A percentile compares a stretch with the other conserved stretches of the same genome.
These are phyloP conservation scores for Tringa solitaria DNA, from an alignment of 2,113 vertebrate species.

Conservation along the genomic window DNA sequence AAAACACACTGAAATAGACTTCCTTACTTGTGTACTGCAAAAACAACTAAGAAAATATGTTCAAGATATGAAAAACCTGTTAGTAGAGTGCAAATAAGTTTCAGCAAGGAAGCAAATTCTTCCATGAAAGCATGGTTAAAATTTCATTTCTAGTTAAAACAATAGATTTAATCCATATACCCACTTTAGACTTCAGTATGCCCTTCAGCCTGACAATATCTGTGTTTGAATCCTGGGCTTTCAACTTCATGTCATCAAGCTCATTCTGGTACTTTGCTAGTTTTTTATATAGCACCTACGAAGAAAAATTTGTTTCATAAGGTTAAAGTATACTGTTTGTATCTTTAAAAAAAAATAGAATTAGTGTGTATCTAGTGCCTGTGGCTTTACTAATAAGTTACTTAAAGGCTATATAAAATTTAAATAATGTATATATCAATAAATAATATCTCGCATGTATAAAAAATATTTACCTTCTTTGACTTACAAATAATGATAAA, in stretches of 20 bases:
- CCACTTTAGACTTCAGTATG: conserved; percentile 75
- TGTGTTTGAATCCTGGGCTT: conserved; percentile 63
- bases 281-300: conserved; percentile 65
- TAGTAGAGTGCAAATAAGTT: background rate
- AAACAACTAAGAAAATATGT: background rate
- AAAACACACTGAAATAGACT: background rate
- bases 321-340: background rate
- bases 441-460: background rate
- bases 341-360: background rate
- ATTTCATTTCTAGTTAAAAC: background rate
- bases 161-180: background rate
- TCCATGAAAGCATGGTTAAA: background rate
- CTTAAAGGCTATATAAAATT: background rate
- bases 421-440: background rate
- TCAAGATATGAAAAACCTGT: background rate
- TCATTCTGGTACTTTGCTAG: conserved; percentile 64
- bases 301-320: conserved; percentile 18
- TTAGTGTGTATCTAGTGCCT: background rate
- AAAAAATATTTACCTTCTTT: background rate
- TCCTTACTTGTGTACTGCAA: background rate
- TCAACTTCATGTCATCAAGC: conserved; percentile 68
- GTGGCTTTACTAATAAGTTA: background rate
- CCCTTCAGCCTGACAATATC: conserved; percentile 67
- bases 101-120: background rate
- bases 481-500: background rate